Conservation (phyloP, 2,113 vertebrate species). For the Syngnathus floridae region DNA sequence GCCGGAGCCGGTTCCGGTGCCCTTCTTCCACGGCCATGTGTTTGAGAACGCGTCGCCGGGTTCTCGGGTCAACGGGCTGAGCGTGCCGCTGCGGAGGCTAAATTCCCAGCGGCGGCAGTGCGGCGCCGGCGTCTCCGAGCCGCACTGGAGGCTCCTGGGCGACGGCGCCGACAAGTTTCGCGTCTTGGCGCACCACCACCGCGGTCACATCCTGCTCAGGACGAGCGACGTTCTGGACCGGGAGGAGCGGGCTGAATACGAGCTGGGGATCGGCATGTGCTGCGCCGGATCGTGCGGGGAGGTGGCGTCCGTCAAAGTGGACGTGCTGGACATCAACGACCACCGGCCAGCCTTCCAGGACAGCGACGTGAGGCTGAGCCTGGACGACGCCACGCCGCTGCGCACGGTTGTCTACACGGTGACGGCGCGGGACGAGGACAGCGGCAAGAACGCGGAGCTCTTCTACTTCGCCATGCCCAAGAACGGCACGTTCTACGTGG, state of each 20-base stretch:
- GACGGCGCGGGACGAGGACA: slow-evolving; percentile 75
- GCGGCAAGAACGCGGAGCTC: slow-evolving; percentile 79
- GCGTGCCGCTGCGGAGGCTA: slow-evolving; percentile 74
- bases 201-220: slow-evolving; percentile 74
- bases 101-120: slow-evolving; percentile 69
- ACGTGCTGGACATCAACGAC: slow-evolving; percentile 84
- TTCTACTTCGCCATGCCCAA: slow-evolving; percentile 75
- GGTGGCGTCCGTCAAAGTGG: slow-evolving; percentile 74
- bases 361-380: slow-evolving; percentile 59
- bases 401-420: slow-evolving; percentile 71
- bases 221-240: slow-evolving; percentile 75
- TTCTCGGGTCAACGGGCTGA: slow-evolving; percentile 77
- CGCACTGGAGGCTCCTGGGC: slow-evolving; percentile 74
- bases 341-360: slow-evolving; percentile 73
- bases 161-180: slow-evolving; percentile 74
- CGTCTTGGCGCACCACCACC: slow-evolving; percentile 74
- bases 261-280: slow-evolving; percentile 70
- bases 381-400: slow-evolving; percentile 80
- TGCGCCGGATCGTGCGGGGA: slow-evolving; percentile 58
- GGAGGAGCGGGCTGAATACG: slow-evolving; percentile 72
- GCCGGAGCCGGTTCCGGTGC: slow-evolving; percentile 52
- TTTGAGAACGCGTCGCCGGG: slow-evolving; percentile 81
- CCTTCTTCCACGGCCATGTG: slow-evolving; percentile 78
- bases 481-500: slow-evolving; percentile 80
- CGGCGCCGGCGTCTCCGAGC: slow-evolving; percentile 32